A percentile compares a stretch with the other conserved stretches of the same genome.
Evolutionary conservation across 2,888 invertebrate genomes (phyloP).

Genomic region (Mythimna loreyi): DNA sequence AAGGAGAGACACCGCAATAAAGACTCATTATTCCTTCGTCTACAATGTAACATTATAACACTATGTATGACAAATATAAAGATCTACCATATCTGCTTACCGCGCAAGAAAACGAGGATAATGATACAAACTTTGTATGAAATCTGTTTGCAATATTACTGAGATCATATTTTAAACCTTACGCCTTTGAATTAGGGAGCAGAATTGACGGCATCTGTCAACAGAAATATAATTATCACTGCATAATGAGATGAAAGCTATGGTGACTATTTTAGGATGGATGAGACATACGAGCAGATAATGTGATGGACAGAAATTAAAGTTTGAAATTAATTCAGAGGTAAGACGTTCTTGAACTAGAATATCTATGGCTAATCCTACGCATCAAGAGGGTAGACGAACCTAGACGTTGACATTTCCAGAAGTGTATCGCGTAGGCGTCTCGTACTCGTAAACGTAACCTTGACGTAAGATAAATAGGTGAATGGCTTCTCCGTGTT

Average conservation of each 20-base stretch:
- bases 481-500: too few relatives aligned
- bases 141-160: constrained; percentile 58
- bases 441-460: too few relatives aligned
- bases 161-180: constrained; percentile 76
- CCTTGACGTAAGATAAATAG: too few relatives aligned
- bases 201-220: constrained; percentile 82
- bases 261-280: constrained; percentile 81
- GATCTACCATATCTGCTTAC: constrained; percentile 54
- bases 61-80: constrained; percentile 29
- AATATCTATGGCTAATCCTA: too few relatives aligned
- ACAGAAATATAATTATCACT: constrained; percentile 83
- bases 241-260: constrained; percentile 88
- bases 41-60: constrained; percentile 36
- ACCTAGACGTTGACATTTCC: too few relatives aligned
- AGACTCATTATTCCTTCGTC: constrained; percentile 29
- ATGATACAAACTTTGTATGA: constrained; percentile 54
- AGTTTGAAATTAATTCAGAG: background rate
- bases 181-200: constrained; percentile 75
- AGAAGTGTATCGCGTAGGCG: too few relatives aligned
- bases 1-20: background rate
- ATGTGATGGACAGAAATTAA: background rate
- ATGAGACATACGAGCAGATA: constrained; percentile 67
- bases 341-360: too few relatives aligned
- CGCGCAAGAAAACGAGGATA: constrained; percentile 43
- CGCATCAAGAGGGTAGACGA: too few relatives aligned